Percentiles rank a stretch among this genome's conserved stretches.
Conservation (phyloP, 2,888 invertebrate species). For the Stenichneumon culpator region DNA sequence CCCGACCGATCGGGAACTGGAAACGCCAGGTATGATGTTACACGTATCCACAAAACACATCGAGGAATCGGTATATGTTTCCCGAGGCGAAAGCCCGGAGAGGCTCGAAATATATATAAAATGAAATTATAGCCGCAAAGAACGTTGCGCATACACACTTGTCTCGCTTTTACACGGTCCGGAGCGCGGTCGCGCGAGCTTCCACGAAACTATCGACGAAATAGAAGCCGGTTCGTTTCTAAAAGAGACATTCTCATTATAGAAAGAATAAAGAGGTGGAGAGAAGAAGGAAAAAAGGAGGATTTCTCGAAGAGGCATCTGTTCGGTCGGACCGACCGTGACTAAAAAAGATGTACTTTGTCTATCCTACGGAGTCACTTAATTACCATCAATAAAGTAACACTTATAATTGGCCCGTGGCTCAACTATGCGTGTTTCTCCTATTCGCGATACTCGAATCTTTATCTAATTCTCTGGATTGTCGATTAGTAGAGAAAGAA, state of each 20-base stretch:
- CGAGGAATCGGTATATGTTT: slow-evolving; percentile 46
- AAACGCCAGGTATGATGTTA: slow-evolving; percentile 57
- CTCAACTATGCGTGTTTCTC: background rate
- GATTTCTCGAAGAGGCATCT: slow-evolving; percentile 61
- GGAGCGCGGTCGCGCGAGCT: slow-evolving; percentile 50
- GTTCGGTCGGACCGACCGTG: slow-evolving; percentile 39
- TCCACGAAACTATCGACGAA: slow-evolving; percentile 65
- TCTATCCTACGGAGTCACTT: slow-evolving; percentile 52
- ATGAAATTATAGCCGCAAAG: slow-evolving; percentile 45
- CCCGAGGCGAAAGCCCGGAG: slow-evolving; percentile 25
- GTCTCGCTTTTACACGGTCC: slow-evolving; percentile 21
- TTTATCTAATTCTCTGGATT: no score
- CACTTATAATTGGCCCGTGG: slow-evolving; percentile 65
- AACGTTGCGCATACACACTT: slow-evolving; percentile 39
- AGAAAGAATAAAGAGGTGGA: slow-evolving; percentile 38
- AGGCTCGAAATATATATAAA: slow-evolving; percentile 31
- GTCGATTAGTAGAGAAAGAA: no score
- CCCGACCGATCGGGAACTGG: slow-evolving; percentile 56
- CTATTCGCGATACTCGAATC: background rate
- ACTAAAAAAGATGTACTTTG: slow-evolving; percentile 55
- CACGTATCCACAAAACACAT: slow-evolving; percentile 58
- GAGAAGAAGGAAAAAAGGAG: slow-evolving; percentile 39
- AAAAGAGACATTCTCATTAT: slow-evolving; percentile 69
- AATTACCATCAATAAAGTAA: slow-evolving; percentile 67
- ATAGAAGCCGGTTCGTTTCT: slow-evolving; percentile 59